Conservation (phyloP, 1,140 invertebrate species). For the Drosophila pectinifera region DNA sequence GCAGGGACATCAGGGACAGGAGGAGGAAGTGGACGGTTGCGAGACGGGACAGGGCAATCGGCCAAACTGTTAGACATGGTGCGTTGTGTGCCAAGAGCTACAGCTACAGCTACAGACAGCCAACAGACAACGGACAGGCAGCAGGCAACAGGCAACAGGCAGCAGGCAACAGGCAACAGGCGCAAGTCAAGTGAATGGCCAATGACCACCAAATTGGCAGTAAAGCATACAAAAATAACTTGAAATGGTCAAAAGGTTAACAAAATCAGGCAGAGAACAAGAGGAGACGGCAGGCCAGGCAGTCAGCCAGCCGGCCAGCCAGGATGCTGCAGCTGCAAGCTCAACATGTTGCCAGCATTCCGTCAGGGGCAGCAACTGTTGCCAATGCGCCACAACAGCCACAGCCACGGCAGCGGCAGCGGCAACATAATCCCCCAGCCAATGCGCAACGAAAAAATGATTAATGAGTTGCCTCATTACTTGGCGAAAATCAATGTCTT, state of each 20-base stretch:
- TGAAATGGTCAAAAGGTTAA: constrained; percentile 83
- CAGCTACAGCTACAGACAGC: constrained; percentile 36
- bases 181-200: constrained; percentile 81
- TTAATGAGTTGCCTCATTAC: constrained; percentile 83
- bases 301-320: not conserved
- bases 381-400: constrained; percentile 28
- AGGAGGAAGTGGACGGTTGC: not conserved
- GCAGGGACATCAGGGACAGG: constrained; percentile 22
- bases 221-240: constrained; percentile 84
- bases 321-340: constrained; percentile 54
- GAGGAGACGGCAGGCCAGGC: constrained; percentile 23
- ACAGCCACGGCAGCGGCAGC: constrained; percentile 11
- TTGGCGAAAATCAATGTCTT: constrained; percentile 81
- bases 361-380: constrained; percentile 59
- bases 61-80: constrained; percentile 77
- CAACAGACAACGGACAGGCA: constrained; percentile 61
- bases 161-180: constrained; percentile 49
- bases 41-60: constrained; percentile 65
- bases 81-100: constrained; percentile 75
- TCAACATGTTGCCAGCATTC: constrained; percentile 81
- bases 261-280: constrained; percentile 78
- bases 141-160: constrained; percentile 47
- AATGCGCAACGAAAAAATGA: constrained; percentile 73
- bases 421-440: constrained; percentile 62
- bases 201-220: constrained; percentile 84